These are phyloP conservation scores for Cervus canadensis DNA, from an alignment of 2,113 vertebrate species.

Conservation along the genomic window DNA sequence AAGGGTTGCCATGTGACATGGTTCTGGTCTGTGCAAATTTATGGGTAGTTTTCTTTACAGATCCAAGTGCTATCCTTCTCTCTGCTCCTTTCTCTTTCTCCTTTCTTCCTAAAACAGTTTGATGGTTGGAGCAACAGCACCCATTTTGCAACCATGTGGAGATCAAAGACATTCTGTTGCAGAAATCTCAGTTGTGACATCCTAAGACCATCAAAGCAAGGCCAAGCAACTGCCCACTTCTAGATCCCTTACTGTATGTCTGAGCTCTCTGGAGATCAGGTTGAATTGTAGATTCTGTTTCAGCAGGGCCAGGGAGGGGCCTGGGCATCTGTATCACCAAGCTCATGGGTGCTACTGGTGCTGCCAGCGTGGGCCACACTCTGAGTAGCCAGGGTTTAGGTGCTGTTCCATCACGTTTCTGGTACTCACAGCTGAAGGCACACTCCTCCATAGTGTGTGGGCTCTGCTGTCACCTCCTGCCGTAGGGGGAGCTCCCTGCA, in stretches of 20 bases:
- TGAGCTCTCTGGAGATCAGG: background rate
- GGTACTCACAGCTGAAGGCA: background rate
- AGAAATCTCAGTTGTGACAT: background rate
- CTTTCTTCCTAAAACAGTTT: background rate
- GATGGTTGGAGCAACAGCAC: background rate
- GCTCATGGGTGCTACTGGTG: rapidly evolving
- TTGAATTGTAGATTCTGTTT: background rate
- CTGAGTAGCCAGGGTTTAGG: background rate
- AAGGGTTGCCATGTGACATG: background rate
- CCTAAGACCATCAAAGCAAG: background rate
- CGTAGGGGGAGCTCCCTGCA: rapidly evolving
- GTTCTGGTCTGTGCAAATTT: background rate
- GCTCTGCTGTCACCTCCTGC: background rate
- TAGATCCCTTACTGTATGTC: background rate
- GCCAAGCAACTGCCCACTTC: background rate
- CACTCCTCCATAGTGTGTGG: background rate
- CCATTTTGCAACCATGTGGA: background rate
- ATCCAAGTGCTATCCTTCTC: background rate
- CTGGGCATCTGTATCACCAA: background rate
- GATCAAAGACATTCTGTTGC: no score
- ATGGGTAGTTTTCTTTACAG: background rate
- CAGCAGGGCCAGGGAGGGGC: background rate
- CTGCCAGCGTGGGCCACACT: background rate
- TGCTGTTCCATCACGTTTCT: background rate
- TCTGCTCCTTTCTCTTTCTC: background rate